Percentiles rank a stretch among this genome's conserved stretches.
Conservation (phyloP, 2,113 vertebrate genomes). For the Tyto alba region DNA sequence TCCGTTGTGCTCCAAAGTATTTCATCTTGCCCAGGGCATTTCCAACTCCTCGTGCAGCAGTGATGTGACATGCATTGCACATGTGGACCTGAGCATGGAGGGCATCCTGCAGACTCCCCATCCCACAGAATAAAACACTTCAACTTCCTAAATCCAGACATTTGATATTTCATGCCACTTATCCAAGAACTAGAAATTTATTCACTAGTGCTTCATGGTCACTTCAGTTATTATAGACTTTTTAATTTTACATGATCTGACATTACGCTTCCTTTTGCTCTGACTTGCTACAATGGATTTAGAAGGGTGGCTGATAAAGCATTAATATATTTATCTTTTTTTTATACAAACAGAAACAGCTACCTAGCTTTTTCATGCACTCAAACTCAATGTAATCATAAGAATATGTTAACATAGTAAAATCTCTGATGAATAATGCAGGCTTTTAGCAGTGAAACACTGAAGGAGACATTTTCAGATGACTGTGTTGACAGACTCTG, state of each 20-base stretch:
- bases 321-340: background rate
- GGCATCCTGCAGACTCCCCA: background rate
- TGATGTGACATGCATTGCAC: background rate
- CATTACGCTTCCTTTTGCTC: background rate
- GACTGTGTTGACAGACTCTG: slow-evolving; percentile 47
- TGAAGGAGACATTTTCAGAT: slow-evolving; percentile 38
- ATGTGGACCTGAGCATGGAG: rapidly evolving
- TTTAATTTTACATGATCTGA: background rate
- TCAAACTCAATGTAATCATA: slow-evolving; percentile 13
- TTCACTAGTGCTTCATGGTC: background rate
- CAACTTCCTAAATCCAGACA: background rate
- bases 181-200: background rate
- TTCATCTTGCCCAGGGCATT: background rate
- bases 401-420: slow-evolving; percentile 48
- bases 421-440: slow-evolving; percentile 50
- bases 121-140: background rate
- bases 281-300: background rate
- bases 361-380: background rate
- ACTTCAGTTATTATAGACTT: background rate
- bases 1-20: background rate
- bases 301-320: background rate
- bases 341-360: background rate
- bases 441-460: background rate
- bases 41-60: rapidly evolving
- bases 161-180: background rate